Percentiles rank a stretch among this genome's conserved stretches.
Evolutionary conservation across 1,140 invertebrate genomes (phyloP).

Genomic region (Theocolax elegans): DNA sequence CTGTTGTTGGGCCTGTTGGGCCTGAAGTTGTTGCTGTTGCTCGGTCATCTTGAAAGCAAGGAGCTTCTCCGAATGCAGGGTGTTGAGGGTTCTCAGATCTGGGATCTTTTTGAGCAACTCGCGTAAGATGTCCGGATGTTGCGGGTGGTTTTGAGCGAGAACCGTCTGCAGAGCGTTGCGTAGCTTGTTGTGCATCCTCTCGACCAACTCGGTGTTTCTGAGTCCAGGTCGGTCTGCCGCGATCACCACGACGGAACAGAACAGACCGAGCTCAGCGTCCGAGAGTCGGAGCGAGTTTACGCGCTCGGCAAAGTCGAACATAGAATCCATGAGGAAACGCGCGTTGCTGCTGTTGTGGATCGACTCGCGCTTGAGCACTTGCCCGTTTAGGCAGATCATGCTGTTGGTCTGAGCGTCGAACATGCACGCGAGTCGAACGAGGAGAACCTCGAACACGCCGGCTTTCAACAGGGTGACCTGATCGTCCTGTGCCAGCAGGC

Average conservation of each 20-base stretch:
- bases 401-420: conserved; percentile 90
- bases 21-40: conserved; percentile 82
- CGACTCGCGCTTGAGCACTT: conserved; percentile 88
- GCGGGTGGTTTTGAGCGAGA: conserved; percentile 86
- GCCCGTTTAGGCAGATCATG: conserved; percentile 93
- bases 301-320: conserved; percentile 96
- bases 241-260: conserved; percentile 95
- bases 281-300: conserved; percentile 90
- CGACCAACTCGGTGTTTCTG: conserved; percentile 90
- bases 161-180: conserved; percentile 88
- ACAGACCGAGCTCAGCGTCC: conserved; percentile 93
- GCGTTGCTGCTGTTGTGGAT: conserved; percentile 92
- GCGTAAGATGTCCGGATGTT: conserved; percentile 80
- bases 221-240: conserved; percentile 93
- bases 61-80: conserved; percentile 94
- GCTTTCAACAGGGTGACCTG: conserved; percentile 97
- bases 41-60: conserved; percentile 92
- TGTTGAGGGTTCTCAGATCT: conserved; percentile 93
- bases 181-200: conserved; percentile 90
- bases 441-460: conserved; percentile 92
- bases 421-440: conserved; percentile 93
- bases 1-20: conserved; percentile 65
- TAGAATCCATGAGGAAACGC: conserved; percentile 93
- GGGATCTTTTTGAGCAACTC: conserved; percentile 94
- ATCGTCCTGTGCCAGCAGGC: conserved; percentile 93